A percentile compares a stretch with the other conserved stretches of the same genome.
phyloP scores from a whole-genome alignment of 2,888 invertebrate genomes.

The Ditylenchus weischeri region DNA sequence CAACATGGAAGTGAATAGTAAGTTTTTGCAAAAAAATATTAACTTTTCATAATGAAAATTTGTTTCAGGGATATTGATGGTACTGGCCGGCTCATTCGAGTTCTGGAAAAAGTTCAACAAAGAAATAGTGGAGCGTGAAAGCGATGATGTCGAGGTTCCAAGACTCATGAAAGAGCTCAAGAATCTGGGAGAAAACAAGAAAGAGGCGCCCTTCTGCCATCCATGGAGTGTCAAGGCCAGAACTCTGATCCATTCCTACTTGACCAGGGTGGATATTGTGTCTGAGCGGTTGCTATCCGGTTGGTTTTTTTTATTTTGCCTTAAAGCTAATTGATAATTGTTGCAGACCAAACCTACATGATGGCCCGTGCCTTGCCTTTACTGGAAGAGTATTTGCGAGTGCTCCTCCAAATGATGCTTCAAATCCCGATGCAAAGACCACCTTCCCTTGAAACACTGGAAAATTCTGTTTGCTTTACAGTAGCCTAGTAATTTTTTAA shows the following conservation, averaged over 20 bases:
- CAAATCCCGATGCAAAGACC: constrained; percentile 33
- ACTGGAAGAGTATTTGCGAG: constrained; percentile 93
- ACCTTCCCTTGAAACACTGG: constrained; percentile 87
- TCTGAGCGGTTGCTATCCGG: constrained; percentile 57
- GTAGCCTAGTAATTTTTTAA: too few species aligned
- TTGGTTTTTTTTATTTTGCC: constrained; percentile 13
- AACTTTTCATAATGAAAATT: not conserved
- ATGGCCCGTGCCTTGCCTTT: constrained; percentile 60
- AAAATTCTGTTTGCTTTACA: constrained; percentile 69
- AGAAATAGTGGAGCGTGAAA: constrained; percentile 84
- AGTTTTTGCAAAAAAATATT: constrained; percentile 37
- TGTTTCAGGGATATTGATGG: constrained; percentile 76
- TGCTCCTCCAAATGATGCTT: constrained; percentile 77
- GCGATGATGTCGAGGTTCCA: constrained; percentile 91
- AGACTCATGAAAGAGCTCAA: constrained; percentile 81
- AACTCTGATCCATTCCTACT: constrained; percentile 89
- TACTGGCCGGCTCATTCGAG: constrained; percentile 90
- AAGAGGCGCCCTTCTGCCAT: constrained; percentile 85
- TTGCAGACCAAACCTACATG: constrained; percentile 40
- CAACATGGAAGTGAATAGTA: constrained; percentile 85
- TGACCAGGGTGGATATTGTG: constrained; percentile 71
- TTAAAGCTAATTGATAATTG: constrained; percentile 1
- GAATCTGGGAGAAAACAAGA: constrained; percentile 90
- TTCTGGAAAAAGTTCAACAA: constrained; percentile 90
- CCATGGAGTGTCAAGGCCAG: constrained; percentile 82